These are phyloP conservation scores for Nothura maculosa DNA, from an alignment of 2,797 vertebrate genomes.

Conservation along the genomic window DNA sequence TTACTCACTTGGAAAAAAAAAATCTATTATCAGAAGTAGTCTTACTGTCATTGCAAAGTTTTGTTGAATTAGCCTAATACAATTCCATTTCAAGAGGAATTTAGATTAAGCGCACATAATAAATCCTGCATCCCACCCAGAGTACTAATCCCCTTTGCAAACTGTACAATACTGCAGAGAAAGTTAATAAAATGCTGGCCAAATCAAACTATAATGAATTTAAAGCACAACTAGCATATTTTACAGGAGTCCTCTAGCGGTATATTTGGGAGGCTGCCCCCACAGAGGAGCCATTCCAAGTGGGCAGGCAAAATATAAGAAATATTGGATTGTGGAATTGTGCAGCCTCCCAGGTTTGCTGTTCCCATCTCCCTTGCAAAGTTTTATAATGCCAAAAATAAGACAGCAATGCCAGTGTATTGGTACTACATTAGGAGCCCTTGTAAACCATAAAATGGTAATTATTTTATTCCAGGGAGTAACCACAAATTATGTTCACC, in stretches of 20 bases:
- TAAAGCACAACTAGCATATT: not conserved
- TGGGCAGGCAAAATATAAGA: not conserved
- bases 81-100: constrained; percentile 7
- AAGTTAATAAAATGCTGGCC: constrained; percentile 5
- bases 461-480: not conserved
- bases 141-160: constrained; percentile 6
- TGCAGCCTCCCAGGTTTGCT: not conserved
- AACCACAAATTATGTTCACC: constrained; percentile 27
- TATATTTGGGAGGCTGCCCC: not conserved
- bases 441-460: not conserved
- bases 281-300: not conserved
- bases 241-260: not conserved
- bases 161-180: not conserved
- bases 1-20: not conserved
- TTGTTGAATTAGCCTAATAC: not conserved
- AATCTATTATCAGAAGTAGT: not conserved
- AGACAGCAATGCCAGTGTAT: not conserved
- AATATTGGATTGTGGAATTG: not conserved
- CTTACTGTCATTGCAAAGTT: constrained; percentile 9
- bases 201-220: constrained; percentile 35
- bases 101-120: not conserved
- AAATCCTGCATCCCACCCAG: constrained; percentile 4
- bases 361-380: not conserved
- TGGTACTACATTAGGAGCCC: not conserved
- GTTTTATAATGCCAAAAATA: constrained; percentile 22